Conservation (phyloP, 2,888 invertebrate genomes). For the Yponomeuta sedellus region DNA sequence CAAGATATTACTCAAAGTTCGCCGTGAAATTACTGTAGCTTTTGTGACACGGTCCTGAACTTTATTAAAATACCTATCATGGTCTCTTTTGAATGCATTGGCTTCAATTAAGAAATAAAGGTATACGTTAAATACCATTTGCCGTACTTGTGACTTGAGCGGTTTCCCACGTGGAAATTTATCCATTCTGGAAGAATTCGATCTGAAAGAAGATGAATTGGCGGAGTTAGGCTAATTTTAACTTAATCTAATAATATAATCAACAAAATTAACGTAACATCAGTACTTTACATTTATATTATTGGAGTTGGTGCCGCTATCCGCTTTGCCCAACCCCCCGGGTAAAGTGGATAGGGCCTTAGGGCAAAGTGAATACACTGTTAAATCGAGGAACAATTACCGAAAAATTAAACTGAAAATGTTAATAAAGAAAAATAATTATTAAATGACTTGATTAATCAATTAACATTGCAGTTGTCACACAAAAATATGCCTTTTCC, state of each 20-base stretch:
- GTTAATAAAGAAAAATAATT: not conserved
- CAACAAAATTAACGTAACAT: not conserved
- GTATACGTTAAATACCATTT: too few species aligned
- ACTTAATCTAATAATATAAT: too few species aligned
- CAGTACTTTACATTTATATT: not conserved
- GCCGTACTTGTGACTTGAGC: too few species aligned
- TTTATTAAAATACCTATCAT: conserved; percentile 17
- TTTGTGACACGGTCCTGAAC: conserved; percentile 15
- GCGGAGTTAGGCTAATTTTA: too few species aligned
- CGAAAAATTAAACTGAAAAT: not conserved
- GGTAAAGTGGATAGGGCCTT: not conserved
- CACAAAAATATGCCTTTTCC: not conserved
- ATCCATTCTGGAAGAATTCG: too few species aligned
- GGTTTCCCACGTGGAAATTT: too few species aligned
- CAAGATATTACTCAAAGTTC: conserved; percentile 15
- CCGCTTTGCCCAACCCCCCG: not conserved
- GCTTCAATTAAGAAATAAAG: too few species aligned
- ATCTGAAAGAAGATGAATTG: too few species aligned
- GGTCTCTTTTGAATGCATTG: conserved; percentile 16
- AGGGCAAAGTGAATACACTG: not conserved
- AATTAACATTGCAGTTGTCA: not conserved
- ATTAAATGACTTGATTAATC: not conserved
- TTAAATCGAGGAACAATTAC: not conserved
- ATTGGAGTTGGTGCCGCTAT: not conserved
- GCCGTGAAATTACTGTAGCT: conserved; percentile 11